These are phyloP conservation scores for Dynastes hyllus DNA, from an alignment of 2,888 invertebrate genomes.

Conservation along the genomic window DNA sequence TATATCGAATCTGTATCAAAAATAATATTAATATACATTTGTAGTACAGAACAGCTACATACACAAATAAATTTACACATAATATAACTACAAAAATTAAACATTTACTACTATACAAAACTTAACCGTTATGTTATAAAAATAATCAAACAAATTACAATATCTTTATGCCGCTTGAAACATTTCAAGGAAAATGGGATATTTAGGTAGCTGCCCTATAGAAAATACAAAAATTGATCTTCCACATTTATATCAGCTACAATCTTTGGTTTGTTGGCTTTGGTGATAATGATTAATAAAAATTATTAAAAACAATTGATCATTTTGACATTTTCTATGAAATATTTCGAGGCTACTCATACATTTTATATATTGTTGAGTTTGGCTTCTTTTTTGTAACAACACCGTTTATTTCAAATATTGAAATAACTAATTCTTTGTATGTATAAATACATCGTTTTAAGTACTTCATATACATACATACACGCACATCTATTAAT, in stretches of 20 bases:
- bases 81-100: neutral
- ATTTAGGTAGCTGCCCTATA: no score
- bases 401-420: conserved; percentile 41
- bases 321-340: no score
- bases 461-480: conserved; percentile 25
- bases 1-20: neutral
- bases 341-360: neutral
- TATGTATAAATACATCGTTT: conserved; percentile 20
- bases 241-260: no score
- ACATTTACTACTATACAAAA: conserved; percentile 2
- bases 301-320: no score
- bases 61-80: neutral
- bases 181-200: no score
- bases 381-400: conserved; percentile 8
- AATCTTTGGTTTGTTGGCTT: no score
- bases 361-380: neutral
- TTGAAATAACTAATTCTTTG: conserved; percentile 31
- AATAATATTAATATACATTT: conserved; percentile 1
- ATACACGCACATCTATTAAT: conserved; percentile 25
- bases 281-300: no score
- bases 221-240: no score
- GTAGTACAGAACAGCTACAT: neutral
- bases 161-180: no score
- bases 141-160: neutral
- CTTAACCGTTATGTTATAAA: neutral